Evolutionary conservation across 2,113 vertebrate genomes (phyloP), one percentile per base, ranked within the genome.

Genomic region (Saimiri boliviensis): DNA sequence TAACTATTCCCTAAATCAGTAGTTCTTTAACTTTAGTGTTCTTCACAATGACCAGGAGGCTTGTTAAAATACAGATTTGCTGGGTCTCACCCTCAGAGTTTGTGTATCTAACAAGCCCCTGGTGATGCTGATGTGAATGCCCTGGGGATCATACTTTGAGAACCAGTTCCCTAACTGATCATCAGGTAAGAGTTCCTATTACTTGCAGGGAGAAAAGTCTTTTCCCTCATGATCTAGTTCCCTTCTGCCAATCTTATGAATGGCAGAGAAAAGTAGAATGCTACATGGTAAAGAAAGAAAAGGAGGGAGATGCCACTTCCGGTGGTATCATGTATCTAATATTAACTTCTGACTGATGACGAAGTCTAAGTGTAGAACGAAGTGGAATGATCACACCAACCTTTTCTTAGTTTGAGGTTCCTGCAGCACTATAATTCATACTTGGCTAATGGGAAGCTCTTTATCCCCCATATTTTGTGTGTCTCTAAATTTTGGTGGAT

Each of bases 11-110:
- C 40, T 79, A 58, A 66, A 63, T 71, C 25, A 87, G 25, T 58
- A 58, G 73, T 93, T 20, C 17, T 89, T 32, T 68, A 82, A 76
- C 49, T 83, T 71, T 13, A 58, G 37, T 1, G 0, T 54, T 35
- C 8, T 70, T 91, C 42, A 47, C 13, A 70, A 42, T 83, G 21
- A 42, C 35, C 77, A 32, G 25, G 37, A 81, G 70, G n/a, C 74
- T 97, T 95, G 45, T 91, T 91, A 94, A 95, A 93, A 86, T 25
- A 80, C 10, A 37, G 42, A 49, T 56, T 83, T 91, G 42, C n/a
- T 83, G 52, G 21, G 54, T 1, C 37, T 4, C 35, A 56, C 71
- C 25, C 9, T 35, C 70, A 47, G n/a, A 89, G 40, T 60, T 23
- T 35, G 16, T 56, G 5, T 47, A 86, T 94, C 63, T 92, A 97